Evolutionary conservation across 2,888 invertebrate genomes (phyloP).

Genomic region (Brassicogethes aeneus): DNA sequence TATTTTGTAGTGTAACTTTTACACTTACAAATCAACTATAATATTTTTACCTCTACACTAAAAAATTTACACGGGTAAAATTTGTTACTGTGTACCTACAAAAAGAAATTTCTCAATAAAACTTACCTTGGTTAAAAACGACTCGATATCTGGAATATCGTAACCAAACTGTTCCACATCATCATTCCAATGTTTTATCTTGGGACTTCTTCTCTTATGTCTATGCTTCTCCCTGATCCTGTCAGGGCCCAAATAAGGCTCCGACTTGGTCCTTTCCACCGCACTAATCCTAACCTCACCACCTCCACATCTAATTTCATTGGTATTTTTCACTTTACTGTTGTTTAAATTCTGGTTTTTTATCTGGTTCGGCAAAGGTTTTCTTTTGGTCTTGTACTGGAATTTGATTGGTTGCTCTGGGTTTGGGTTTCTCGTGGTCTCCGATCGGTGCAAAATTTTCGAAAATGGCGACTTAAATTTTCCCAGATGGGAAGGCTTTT

Average conservation of each 20-base stretch:
- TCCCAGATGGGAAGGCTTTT: conserved; percentile 44
- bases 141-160: conserved; percentile 71
- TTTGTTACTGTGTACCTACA: too few species aligned
- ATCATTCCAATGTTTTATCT: conserved; percentile 29
- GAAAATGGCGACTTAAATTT: conserved; percentile 45
- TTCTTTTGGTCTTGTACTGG: conserved; percentile 34
- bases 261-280: conserved; percentile 43
- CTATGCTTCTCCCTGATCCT: conserved; percentile 43
- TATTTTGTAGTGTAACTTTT: too few species aligned
- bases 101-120: too few species aligned
- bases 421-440: conserved; percentile 28
- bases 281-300: conserved; percentile 20
- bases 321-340: conserved; percentile 13
- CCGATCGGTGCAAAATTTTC: conserved; percentile 58
- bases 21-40: too few species aligned
- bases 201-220: conserved; percentile 38
- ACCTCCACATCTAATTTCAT: background rate
- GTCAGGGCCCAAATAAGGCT: conserved; percentile 45
- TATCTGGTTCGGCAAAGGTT: conserved; percentile 8
- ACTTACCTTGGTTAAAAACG: conserved; percentile 63
- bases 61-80: too few species aligned
- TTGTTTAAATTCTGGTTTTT: conserved; percentile 20
- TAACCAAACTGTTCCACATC: conserved; percentile 55
- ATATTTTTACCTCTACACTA: too few species aligned
- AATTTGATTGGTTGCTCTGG: conserved; percentile 41